Conservation (phyloP, 2,797 vertebrate species). For the Alcedo quadribrachys region DNA sequence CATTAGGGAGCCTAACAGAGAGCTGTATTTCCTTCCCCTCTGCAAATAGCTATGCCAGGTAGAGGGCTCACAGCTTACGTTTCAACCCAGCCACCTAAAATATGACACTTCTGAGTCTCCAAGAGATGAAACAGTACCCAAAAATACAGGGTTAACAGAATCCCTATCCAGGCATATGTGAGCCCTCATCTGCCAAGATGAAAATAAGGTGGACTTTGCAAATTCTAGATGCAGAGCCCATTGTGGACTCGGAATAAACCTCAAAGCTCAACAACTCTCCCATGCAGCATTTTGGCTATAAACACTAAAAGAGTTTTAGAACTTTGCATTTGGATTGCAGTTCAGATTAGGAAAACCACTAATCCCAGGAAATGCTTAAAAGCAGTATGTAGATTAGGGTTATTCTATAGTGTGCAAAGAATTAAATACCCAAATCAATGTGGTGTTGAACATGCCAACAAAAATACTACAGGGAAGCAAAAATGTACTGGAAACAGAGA, state of each 20-base stretch:
- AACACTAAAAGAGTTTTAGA: not conserved
- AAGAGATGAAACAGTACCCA: not conserved
- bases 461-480: not conserved
- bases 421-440: constrained; percentile 2
- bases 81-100: not conserved
- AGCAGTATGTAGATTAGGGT: not conserved
- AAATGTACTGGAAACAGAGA: constrained; percentile 3
- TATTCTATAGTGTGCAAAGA: constrained; percentile 3
- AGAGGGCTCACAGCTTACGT: not conserved
- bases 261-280: not conserved
- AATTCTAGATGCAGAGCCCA: not conserved
- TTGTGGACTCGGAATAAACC: not conserved
- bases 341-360: not conserved
- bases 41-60: not conserved
- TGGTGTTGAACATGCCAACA: not conserved
- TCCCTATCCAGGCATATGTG: not conserved
- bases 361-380: constrained; percentile 8
- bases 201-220: not conserved
- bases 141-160: not conserved
- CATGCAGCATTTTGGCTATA: not conserved
- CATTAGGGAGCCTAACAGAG: not conserved
- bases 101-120: not conserved
- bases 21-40: not conserved
- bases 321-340: not conserved
- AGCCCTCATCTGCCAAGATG: not conserved